Evolutionary conservation across 1,140 invertebrate species (phyloP), one percentile per base, ranked within the genome.

Genomic region (Branchinecta lindahli): DNA sequence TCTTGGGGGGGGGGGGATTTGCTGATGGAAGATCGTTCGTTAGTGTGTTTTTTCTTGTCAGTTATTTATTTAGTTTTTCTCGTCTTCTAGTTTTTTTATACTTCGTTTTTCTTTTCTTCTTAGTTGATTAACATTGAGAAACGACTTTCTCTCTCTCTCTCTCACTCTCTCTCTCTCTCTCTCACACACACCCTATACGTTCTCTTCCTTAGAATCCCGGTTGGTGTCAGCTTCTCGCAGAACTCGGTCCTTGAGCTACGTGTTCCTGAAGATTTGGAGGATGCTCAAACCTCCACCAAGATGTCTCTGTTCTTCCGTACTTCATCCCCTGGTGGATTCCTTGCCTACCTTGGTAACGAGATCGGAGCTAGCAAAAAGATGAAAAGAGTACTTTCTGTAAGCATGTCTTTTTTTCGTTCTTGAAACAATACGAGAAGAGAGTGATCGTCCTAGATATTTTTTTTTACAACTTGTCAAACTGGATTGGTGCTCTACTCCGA

Each of bases 281-380:
- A 90, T 44, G 83, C 94, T 74, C 88, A 88, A 15, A 92, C 92
- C 0, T 89, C 90, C 46, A 93, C 89, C 0, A 86, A 90, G 71
- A 83, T 96, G 7, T 94, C 91, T 0, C 79, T 92, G 0, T 94
- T 90, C 80, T 93, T 92, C 80, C 85, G 86, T 73, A 97, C 95
- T 0, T 80, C 83, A 8, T 84, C 90, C 66, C 82, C 84, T 0
- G 85, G 93, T 76, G 94, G 92, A 5, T 85, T 97, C 71, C 76
- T 98, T 0, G 76, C 94, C 8, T 98, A 94, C 77, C 80, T 97
- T 70, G 95, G 95, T 71, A 96, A 94, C 79, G 89, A 88, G 72
- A 85, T 85, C 66, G 88, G 85, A 72, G 84, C 86, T 0, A 77
- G 77, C 67, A 74, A 75, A 67, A 84, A 84, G 76, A 77, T 85